phyloP scores from a whole-genome alignment of 2,888 invertebrate species.

The Agriopis leucophaearia region DNA sequence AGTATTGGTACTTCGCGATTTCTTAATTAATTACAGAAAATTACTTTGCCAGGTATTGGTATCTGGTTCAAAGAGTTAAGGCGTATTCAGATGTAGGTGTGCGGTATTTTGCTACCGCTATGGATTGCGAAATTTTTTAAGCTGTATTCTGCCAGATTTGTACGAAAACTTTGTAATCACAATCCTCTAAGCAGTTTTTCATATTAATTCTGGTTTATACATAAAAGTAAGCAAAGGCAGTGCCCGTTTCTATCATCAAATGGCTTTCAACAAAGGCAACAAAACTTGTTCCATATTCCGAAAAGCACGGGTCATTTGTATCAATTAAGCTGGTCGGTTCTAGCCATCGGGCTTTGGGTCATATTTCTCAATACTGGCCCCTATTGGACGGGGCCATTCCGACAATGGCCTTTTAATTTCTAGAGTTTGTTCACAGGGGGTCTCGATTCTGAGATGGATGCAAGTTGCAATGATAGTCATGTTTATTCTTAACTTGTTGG shows the following conservation, averaged over 20 bases:
- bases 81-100: not conserved
- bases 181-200: no score
- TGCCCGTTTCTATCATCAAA: slow-evolving; percentile 12
- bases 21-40: slow-evolving; percentile 14
- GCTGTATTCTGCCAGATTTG: not conserved
- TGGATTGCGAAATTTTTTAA: no score
- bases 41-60: slow-evolving; percentile 9
- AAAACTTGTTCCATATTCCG: slow-evolving; percentile 31
- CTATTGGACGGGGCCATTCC: slow-evolving; percentile 53
- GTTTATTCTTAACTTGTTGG: no score
- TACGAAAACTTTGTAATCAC: not conserved
- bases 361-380: slow-evolving; percentile 75
- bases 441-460: slow-evolving; percentile 9
- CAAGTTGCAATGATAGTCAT: not conserved
- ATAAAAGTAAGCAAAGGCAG: not conserved
- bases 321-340: slow-evolving; percentile 69
- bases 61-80: not conserved
- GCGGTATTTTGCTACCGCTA: no score
- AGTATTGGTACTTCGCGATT: slow-evolving; percentile 22
- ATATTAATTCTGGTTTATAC: no score
- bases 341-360: slow-evolving; percentile 52
- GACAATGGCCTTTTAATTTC: slow-evolving; percentile 44
- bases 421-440: slow-evolving; percentile 34
- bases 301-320: slow-evolving; percentile 64
- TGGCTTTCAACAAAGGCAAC: slow-evolving; percentile 25